These are phyloP conservation scores for Ceyx margarethae DNA, from an alignment of 2,113 vertebrate species.

Conservation along the genomic window DNA sequence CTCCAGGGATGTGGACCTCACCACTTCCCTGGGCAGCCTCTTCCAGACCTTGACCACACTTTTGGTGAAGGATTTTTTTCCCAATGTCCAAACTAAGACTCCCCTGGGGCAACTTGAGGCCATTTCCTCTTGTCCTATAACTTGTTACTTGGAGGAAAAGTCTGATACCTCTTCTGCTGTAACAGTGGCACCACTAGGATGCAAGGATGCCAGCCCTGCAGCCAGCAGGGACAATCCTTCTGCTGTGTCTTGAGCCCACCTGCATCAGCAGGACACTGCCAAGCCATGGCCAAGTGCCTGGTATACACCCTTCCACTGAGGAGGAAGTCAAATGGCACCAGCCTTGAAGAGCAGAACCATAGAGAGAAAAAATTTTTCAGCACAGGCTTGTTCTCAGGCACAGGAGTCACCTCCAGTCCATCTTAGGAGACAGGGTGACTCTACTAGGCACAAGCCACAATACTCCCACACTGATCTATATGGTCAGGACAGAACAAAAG, in stretches of 20 bases:
- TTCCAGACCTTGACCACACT: neutral
- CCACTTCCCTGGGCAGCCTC: neutral
- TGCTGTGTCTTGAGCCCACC: rapidly evolving
- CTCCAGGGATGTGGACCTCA: neutral
- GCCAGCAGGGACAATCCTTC: neutral
- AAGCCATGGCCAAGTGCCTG: neutral
- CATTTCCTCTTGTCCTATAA: neutral
- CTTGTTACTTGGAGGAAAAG: neutral
- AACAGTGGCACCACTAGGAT: rapidly evolving
- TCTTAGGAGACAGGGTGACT: neutral
- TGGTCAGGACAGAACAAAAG: neutral
- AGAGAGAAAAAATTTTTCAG: neutral
- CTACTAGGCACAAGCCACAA: neutral
- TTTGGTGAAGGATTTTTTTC: neutral
- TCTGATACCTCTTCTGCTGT: neutral
- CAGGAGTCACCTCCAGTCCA: neutral
- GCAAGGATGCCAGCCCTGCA: rapidly evolving
- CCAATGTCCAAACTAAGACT: neutral
- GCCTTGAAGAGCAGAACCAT: neutral
- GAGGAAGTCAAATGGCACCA: neutral
- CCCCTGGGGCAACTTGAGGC: neutral
- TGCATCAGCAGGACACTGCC: neutral
- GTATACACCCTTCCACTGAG: rapidly evolving
- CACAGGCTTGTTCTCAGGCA: neutral
- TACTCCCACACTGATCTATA: neutral